Evolutionary conservation across 1,140 invertebrate species (phyloP).

Genomic region (Lanistes nyassanus): DNA sequence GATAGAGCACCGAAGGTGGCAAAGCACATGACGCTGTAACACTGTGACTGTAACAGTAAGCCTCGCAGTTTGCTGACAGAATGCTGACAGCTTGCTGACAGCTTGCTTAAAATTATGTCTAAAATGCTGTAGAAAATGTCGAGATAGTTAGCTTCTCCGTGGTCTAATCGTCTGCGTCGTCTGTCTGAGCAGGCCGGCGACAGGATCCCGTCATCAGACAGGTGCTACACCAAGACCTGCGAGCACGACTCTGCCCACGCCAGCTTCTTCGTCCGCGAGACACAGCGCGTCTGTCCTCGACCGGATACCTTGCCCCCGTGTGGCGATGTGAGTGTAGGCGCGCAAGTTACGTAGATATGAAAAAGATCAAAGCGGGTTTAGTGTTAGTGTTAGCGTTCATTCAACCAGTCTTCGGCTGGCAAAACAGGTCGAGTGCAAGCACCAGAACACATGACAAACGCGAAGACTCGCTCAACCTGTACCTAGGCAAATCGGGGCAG

Average conservation of each 20-base stretch:
- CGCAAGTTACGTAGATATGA: too few relatives aligned
- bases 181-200: conserved; percentile 33
- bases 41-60: too few relatives aligned
- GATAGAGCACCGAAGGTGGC: too few relatives aligned
- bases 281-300: conserved; percentile 33
- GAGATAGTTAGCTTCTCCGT: background rate
- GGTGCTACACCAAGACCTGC: conserved; percentile 44
- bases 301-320: conserved; percentile 35
- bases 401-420: background rate
- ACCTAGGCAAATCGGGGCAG: too few relatives aligned
- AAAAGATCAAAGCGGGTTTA: background rate
- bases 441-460: too few relatives aligned
- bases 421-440: background rate
- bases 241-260: conserved; percentile 14
- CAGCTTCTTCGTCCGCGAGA: conserved; percentile 32
- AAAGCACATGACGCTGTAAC: too few relatives aligned
- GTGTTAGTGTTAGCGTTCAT: background rate
- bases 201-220: conserved; percentile 28
- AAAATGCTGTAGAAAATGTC: background rate
- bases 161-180: background rate
- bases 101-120: too few relatives aligned
- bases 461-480: too few relatives aligned
- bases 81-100: too few relatives aligned
- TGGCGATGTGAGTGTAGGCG: conserved; percentile 34
- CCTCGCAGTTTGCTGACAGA: too few relatives aligned